phyloP scores from a whole-genome alignment of 2,797 vertebrate genomes.

The Chromobotia macracanthus region DNA sequence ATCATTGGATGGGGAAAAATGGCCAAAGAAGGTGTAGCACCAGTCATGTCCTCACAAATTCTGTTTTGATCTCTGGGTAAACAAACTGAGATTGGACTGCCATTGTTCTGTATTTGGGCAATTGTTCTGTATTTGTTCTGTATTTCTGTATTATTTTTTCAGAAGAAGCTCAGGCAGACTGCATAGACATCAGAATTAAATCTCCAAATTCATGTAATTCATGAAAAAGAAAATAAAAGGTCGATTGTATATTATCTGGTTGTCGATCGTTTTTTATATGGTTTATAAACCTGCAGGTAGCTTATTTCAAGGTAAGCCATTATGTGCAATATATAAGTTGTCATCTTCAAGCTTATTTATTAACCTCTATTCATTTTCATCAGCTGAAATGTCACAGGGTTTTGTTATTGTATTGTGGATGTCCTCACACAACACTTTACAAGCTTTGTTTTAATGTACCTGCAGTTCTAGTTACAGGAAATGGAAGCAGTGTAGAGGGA shows the following conservation, averaged over 20 bases:
- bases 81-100: slow-evolving; percentile 23
- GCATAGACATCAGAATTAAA: slow-evolving; percentile 2
- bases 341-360: not conserved
- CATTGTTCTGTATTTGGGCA: slow-evolving; percentile 15
- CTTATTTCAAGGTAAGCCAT: not conserved
- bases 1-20: slow-evolving; percentile 43
- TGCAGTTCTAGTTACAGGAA: not conserved
- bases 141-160: too few species aligned
- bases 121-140: slow-evolving; percentile 24
- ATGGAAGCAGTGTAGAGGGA: not conserved
- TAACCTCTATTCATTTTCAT: not conserved
- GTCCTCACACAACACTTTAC: not conserved
- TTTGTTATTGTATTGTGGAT: not conserved
- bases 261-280: not conserved
- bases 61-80: slow-evolving; percentile 42
- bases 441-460: not conserved
- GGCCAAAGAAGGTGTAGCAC: slow-evolving; percentile 32
- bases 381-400: not conserved
- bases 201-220: not conserved
- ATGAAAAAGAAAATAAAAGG: not conserved
- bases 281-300: not conserved
- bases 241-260: not conserved
- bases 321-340: not conserved
- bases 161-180: slow-evolving; percentile 6
- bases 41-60: slow-evolving; percentile 25